Percentiles rank a stretch among this genome's conserved stretches.
phyloP scores from a whole-genome alignment of 2,113 vertebrate species.

The Marmota flaviventris region DNA sequence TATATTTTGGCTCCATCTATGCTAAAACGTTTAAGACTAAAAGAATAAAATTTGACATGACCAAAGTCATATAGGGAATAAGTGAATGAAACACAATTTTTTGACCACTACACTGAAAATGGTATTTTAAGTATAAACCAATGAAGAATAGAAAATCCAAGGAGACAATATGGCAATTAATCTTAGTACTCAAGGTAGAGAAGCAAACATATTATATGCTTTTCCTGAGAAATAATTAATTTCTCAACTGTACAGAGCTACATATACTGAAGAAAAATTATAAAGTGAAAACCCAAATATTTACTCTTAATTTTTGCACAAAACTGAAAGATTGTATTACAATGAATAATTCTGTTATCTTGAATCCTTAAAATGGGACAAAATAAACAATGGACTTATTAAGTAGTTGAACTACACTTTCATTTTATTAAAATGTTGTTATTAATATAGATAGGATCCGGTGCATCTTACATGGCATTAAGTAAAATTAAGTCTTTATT shows the following conservation, averaged over 20 bases:
- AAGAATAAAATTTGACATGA: not conserved
- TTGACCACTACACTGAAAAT: not conserved
- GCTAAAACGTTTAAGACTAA: not conserved
- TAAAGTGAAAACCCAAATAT: conserved; percentile 24
- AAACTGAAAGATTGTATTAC: conserved; percentile 26
- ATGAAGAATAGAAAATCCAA: conserved; percentile 21
- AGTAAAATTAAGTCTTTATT: conserved; percentile 52
- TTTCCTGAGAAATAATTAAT: conserved; percentile 22
- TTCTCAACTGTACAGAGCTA: not conserved
- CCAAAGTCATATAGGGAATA: not conserved
- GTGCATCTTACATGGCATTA: not conserved
- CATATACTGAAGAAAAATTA: conserved; percentile 33
- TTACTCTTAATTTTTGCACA: conserved; percentile 24
- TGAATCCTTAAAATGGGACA: not conserved
- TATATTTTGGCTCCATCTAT: not conserved
- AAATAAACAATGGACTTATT: conserved; percentile 8
- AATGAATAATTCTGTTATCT: not conserved
- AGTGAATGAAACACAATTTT: not conserved
- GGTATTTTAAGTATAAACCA: conserved; percentile 14
- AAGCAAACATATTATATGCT: not conserved
- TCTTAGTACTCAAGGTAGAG: not conserved
- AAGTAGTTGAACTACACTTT: not conserved
- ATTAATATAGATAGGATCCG: conserved; percentile 4
- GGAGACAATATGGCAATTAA: not conserved
- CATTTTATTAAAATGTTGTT: conserved; percentile 50